Evolutionary conservation across 2,113 vertebrate genomes (phyloP), one percentile per base, ranked within the genome.

Genomic region (Arothron firmamentum): DNA sequence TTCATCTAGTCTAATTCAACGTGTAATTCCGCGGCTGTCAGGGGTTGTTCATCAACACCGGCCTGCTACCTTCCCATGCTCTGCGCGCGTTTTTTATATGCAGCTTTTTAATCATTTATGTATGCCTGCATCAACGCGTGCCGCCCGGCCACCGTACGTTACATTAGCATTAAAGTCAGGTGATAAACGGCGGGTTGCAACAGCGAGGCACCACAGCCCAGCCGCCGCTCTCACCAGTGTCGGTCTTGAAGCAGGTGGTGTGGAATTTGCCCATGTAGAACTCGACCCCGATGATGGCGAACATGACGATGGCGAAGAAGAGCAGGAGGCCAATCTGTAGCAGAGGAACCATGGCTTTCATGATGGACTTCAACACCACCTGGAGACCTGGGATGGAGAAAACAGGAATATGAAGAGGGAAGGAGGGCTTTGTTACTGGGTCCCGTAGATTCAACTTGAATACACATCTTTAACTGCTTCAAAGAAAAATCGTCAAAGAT

Each of bases 241-340:
- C 89, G 0, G 83, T 83, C 56, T 81, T 91, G 91, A 97, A 98
- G 80, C 96, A 99, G 83, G 94, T 93, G 79, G 86, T 91, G 51
- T 98, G 97, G 83, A 99, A 98, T 64, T 97, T 98, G 43, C 97
- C 96, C 93, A 99, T 98, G 91, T 98, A 99, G 68, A 99, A 97
- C 88, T 99, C 96, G 56, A 98, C 90, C 0, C 97, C 97, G 0
- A 99, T 98, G 79, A 99, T 99, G 87, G 97, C 97, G 25, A 99
- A 99, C 95, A 99, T 99, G 79, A 99, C 93, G 0, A 99, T 99
- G 79, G 96, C 97, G 0, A 99, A 99, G 91, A 99, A 99, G 2
- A 99, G 93, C 46, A 99, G 91, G 83, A 99, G 79, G 59, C 96
- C 97, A 0, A 99, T 98, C 89, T 98, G 96, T 21, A 99, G 94